These are phyloP conservation scores for Labeo rohita DNA, from an alignment of 2,113 vertebrate species.

Conservation along the genomic window DNA sequence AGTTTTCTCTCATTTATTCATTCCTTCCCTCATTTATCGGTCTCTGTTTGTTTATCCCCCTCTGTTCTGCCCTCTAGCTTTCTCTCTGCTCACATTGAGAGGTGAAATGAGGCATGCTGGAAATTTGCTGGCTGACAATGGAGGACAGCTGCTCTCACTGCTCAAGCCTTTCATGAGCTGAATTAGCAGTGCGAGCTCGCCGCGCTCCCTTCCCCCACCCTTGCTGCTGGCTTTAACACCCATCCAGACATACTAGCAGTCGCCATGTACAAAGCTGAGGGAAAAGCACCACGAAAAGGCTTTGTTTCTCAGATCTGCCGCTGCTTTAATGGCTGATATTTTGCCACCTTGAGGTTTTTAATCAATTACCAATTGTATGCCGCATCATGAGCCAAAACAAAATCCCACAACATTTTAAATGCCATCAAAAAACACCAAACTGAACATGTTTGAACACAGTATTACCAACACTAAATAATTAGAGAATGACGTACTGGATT, in stretches of 20 bases:
- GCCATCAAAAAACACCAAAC: background rate
- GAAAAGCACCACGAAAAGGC: slow-evolving; percentile 62
- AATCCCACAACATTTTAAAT: background rate
- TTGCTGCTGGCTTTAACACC: slow-evolving; percentile 59
- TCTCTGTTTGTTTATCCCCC: slow-evolving; percentile 57
- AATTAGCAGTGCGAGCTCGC: slow-evolving; percentile 75
- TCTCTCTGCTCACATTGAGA: slow-evolving; percentile 71
- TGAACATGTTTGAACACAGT: background rate
- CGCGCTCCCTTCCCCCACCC: slow-evolving; percentile 65
- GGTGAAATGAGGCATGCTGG: slow-evolving; percentile 77
- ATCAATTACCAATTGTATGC: background rate
- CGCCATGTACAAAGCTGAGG: slow-evolving; percentile 68
- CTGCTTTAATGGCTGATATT: slow-evolving; percentile 63
- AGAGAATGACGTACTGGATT: background rate
- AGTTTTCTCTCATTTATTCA: slow-evolving; percentile 55
- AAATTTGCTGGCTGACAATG: slow-evolving; percentile 80
- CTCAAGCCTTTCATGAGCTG: slow-evolving; percentile 79
- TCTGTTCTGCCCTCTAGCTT: slow-evolving; percentile 55
- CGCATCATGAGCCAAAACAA: background rate
- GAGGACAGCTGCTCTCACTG: slow-evolving; percentile 80
- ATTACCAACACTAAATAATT: background rate
- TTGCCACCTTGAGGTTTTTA: slow-evolving; percentile 44
- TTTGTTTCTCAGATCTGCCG: slow-evolving; percentile 73
- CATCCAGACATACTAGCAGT: slow-evolving; percentile 68
- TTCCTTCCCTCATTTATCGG: slow-evolving; percentile 57